phyloP scores from a whole-genome alignment of 37 sponge, comb jelly and placozoan genomes.

The Cladorhizidae sp. region DNA sequence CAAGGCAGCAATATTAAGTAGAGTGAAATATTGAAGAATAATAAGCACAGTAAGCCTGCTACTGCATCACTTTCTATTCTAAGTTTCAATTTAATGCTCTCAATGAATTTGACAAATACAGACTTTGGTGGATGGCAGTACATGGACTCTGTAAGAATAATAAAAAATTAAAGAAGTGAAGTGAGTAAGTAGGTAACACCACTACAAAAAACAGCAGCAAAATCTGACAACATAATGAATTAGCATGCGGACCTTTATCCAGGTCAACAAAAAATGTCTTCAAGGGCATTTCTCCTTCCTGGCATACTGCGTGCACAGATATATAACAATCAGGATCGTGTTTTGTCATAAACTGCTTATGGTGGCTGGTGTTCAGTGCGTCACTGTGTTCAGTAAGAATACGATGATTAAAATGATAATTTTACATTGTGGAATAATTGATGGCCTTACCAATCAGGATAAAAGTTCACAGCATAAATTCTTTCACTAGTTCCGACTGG shows the following conservation, averaged over 20 bases:
- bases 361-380: slow-evolving; percentile 22
- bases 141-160: slow-evolving; percentile 31
- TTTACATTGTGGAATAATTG: no score
- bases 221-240: neutral
- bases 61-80: slow-evolving; percentile 35
- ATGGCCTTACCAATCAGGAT: slow-evolving; percentile 52
- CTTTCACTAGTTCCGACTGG: neutral
- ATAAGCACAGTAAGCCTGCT: slow-evolving; percentile 6
- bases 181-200: no score
- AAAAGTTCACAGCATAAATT: slow-evolving; percentile 21
- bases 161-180: neutral
- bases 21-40: slow-evolving; percentile 2
- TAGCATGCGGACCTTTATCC: slow-evolving; percentile 27
- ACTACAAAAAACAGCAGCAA: neutral
- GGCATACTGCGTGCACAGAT: slow-evolving; percentile 34
- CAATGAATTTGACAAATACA: neutral
- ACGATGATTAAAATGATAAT: no score
- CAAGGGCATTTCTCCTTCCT: slow-evolving; percentile 33
- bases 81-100: slow-evolving; percentile 29
- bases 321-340: slow-evolving; percentile 30
- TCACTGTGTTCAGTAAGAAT: neutral
- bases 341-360: slow-evolving; percentile 4
- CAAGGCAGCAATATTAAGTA: slow-evolving; percentile 33
- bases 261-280: slow-evolving; percentile 16
- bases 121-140: slow-evolving; percentile 29